These are phyloP conservation scores for Stegastes partitus DNA, from an alignment of 2,113 vertebrate genomes.

Conservation along the genomic window DNA sequence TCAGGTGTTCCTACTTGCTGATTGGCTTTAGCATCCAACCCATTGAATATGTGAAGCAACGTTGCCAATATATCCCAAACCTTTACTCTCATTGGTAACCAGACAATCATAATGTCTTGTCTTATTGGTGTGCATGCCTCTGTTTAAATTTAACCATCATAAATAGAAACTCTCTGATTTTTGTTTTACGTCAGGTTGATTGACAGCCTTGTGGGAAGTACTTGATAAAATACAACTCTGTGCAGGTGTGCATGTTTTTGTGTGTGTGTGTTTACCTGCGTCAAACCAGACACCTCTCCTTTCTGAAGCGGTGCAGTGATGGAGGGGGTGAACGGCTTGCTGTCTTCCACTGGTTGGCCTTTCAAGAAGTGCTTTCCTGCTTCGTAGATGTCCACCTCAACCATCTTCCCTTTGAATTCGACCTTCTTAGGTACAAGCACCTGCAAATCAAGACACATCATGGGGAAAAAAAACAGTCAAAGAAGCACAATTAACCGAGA, in stretches of 20 bases:
- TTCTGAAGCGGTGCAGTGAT: constrained; percentile 89
- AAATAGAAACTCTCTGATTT: neutral
- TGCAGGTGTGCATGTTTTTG: neutral
- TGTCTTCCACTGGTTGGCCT: constrained; percentile 87
- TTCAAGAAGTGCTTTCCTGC: constrained; percentile 98
- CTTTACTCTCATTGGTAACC: too few species aligned
- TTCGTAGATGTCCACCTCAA: constrained; percentile 95
- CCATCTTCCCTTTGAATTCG: constrained; percentile 95
- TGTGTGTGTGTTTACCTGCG: constrained; percentile 84
- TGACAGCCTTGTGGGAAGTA: neutral
- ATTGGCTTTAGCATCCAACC: too few species aligned
- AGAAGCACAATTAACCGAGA: neutral
- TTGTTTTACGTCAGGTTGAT: neutral
- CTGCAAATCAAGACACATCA: constrained; percentile 77
- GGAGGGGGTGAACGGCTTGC: constrained; percentile 89
- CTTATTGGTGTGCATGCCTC: neutral
- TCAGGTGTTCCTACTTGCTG: too few species aligned
- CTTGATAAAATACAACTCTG: neutral
- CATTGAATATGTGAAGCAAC: too few species aligned
- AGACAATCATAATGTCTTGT: neutral
- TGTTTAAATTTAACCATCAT: neutral
- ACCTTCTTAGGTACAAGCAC: constrained; percentile 94
- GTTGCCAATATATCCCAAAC: too few species aligned
- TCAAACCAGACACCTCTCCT: constrained; percentile 94
- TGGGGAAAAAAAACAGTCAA: neutral